Base-by-base conservation (phyloP, 2,113 vertebrate species). In the Electrona antarctica region DNA sequence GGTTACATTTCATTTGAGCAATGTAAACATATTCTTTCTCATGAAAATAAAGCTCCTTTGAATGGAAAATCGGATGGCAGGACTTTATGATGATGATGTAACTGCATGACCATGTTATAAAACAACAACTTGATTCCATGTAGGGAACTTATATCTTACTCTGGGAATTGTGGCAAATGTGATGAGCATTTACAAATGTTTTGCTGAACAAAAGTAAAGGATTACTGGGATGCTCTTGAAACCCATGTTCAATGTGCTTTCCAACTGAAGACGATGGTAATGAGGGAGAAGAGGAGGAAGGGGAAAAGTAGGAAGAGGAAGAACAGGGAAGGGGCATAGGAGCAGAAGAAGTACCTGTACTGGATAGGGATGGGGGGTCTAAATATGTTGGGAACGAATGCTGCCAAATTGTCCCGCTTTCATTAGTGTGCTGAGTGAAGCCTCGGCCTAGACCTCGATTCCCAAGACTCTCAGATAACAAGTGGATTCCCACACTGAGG, bases 381-480 rank as follows among this genome's bases (percentile, higher is more conserved):
- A 85, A 89, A 85, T 91, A 91, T 90, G 90, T 92, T 91, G 91
- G 90, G 90, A 93, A 92, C 79, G 90, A 92, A 93, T 91, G 88
- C 79, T 75, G 86, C 88, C 87, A 91, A 93, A 94, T 94, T 91
- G 92, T 91, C 85, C 89, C 77, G 89, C 91, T 94, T 94, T 94
- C 92, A 94, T 93, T 93, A 93, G 86, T 67, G 92, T 73, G 93
- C 86, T 94, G 93, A 94, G 92, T 94, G 93, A 94, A 93, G 91
- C 86, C 92, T 88, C 89, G 79, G 88, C 92, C 67, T 78, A 86
- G 88, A 82, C 80, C 88, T 90, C 77, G 90, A 93, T 94, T 94
- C 93, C 93, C 93, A 94, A 94, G 93, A 93, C 93, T 94, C 93
- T 94, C 93, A 90, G 92, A 93, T 94, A 94, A 94, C 93, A 93